Conservation (phyloP, 37 sponge, comb jelly and placozoan species). For the Geodia barretti region DNA sequence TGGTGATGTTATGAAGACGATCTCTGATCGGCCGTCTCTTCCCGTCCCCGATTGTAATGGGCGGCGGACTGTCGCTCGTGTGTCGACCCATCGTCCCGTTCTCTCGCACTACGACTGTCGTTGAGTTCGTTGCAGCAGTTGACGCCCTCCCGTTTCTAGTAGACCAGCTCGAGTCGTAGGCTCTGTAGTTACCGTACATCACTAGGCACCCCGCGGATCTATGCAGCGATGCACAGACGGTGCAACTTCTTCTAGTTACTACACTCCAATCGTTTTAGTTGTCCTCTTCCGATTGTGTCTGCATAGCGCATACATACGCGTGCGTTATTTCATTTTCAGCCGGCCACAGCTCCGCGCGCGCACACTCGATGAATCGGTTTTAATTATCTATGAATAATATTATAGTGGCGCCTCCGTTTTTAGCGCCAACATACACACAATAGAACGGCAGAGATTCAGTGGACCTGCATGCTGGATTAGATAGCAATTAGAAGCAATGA, state of each 20-base stretch:
- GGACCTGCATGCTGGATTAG: no score
- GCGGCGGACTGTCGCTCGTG: constrained; percentile 8
- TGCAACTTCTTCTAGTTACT: no score
- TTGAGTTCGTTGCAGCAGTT: no score
- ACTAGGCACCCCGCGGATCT: not conserved
- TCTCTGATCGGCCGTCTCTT: constrained; percentile 1
- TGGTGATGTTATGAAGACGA: constrained; percentile 28
- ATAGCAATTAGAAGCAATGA: no score
- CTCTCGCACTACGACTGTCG: not conserved
- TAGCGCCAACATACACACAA: no score
- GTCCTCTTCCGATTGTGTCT: no score
- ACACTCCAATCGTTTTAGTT: no score
- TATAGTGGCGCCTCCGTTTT: not conserved
- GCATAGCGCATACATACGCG: no score
- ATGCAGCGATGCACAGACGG: no score
- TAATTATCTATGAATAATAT: not conserved
- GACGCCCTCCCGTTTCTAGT: not conserved
- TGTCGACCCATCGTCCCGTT: not conserved
- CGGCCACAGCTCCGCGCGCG: not conserved
- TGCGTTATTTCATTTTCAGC: no score
- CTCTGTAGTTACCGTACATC: not conserved
- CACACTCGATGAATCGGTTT: not conserved
- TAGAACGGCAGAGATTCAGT: no score
- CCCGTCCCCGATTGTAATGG: not conserved
- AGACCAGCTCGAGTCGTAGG: not conserved